Base-by-base conservation (phyloP, 2,888 invertebrate genomes). In the Trichogramma evanescens region DNA sequence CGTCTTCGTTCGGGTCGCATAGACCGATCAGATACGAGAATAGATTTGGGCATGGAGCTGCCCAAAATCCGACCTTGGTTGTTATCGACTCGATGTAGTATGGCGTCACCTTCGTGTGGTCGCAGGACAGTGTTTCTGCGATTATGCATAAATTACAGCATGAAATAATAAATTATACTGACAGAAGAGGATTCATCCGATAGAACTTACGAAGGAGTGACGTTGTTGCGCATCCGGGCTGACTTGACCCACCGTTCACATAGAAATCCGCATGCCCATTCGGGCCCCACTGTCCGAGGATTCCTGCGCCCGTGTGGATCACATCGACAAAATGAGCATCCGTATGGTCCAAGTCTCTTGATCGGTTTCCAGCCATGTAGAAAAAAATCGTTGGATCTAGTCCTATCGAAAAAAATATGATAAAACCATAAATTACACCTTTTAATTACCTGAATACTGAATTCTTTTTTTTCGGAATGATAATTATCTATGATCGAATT, bases 81-180 rank as follows among this genome's bases (percentile, higher is more conserved):
- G 89, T 89, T 69, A 93, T 92, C 1, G 92, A 93, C 77, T 93
- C 93, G 66, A 93, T 91, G 75, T 92, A 93, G 75, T 91, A 92
- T 7, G 93, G 93, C 3, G 93, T 92, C 62, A 93, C 93, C 80
- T 91, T 91, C 5, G 92, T 93, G 74, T 93, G 93, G 76, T 93
- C 93, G 76, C 93, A 93, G 40, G 93, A 89, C 63, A 93, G 79
- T 0, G 92, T 92, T 82, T 91, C 92, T 92, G 77, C 13, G 79
- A 78, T 51, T 9, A 50, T 42, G 39, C 43, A 59, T 5, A 56
- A 49, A 41, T 8, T 53, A 13, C 9, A 51, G 13, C 45, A 43
- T 13, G 26, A 40, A 4, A 59, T 44, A 10, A 10, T 10, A n/a
- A 6, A 9, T 9, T 39, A 38, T 10, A 38, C n/a, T 6, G 26